Conservation (phyloP, 2,888 invertebrate genomes). For the Melieria picta region DNA sequence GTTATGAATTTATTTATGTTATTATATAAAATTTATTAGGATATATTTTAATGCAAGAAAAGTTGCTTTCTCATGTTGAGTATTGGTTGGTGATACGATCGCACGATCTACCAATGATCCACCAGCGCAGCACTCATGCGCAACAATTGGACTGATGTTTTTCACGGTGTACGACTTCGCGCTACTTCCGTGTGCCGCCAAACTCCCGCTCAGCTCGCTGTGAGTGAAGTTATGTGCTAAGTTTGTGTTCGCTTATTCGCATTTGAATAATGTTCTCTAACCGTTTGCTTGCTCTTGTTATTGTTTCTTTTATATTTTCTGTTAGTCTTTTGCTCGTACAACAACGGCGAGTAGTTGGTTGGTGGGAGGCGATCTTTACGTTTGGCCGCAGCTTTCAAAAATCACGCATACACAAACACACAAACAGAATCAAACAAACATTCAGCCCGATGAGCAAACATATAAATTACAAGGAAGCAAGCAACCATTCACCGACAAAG, state of each 20-base stretch:
- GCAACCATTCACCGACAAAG: neutral
- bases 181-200: neutral
- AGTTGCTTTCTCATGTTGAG: no score
- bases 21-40: no score
- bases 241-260: neutral
- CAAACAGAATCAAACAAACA: slow-evolving; percentile 24
- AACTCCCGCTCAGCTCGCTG: neutral
- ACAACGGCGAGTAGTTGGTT: slow-evolving; percentile 15
- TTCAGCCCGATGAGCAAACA: slow-evolving; percentile 31
- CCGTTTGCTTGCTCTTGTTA: neutral
- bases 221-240: neutral
- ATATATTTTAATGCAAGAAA: no score
- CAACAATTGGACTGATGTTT: neutral
- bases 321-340: slow-evolving; percentile 5
- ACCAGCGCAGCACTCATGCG: no score
- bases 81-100: no score
- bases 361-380: neutral
- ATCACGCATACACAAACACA: neutral
- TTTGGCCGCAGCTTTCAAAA: no score
- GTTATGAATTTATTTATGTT: no score
- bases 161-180: neutral
- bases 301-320: neutral
- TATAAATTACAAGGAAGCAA: slow-evolving; percentile 26
- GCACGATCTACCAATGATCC: no score
- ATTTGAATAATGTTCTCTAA: neutral